Conservation (phyloP, 2,888 invertebrate genomes). For the Dastarcus helophoroides region DNA sequence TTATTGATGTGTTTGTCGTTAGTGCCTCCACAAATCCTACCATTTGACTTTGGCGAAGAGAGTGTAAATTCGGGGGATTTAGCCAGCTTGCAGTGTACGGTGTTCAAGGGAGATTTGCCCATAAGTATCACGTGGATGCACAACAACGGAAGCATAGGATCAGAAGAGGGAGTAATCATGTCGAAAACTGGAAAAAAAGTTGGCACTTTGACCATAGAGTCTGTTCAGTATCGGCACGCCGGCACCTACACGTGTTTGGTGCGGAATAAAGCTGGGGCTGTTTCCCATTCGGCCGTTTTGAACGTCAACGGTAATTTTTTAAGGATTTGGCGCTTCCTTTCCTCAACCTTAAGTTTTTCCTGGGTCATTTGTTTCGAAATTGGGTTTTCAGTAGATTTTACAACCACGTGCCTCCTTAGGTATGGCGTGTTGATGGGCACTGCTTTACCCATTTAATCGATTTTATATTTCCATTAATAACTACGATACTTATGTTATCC, state of each 20-base stretch:
- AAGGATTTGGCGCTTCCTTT: no score
- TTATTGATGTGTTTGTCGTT: no score
- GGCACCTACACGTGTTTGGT: conserved; percentile 64
- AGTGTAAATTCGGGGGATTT: conserved; percentile 58
- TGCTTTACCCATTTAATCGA: no score
- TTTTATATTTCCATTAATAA: no score
- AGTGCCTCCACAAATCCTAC: conserved; percentile 32
- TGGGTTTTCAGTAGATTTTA: no score
- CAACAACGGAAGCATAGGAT: conserved; percentile 46
- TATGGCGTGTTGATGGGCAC: no score
- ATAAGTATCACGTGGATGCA: conserved; percentile 62
- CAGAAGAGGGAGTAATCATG: conserved; percentile 25
- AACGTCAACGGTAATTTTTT: conserved; percentile 68
- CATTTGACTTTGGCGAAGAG: conserved; percentile 40
- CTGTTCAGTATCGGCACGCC: conserved; percentile 58
- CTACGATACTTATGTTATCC: no score
- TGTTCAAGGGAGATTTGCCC: conserved; percentile 63
- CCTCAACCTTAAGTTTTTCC: no score
- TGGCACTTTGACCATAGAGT: conserved; percentile 56
- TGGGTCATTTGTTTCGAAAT: no score
- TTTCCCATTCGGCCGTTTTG: conserved; percentile 52
- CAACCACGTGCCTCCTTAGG: no score
- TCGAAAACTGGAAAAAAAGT: conserved; percentile 42
- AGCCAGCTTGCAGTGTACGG: conserved; percentile 55
- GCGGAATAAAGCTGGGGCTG: conserved; percentile 52